A percentile compares a stretch with the other conserved stretches of the same genome.
Evolutionary conservation across 2,797 vertebrate genomes (phyloP).

Genomic region (Petrocephalus sullivani): DNA sequence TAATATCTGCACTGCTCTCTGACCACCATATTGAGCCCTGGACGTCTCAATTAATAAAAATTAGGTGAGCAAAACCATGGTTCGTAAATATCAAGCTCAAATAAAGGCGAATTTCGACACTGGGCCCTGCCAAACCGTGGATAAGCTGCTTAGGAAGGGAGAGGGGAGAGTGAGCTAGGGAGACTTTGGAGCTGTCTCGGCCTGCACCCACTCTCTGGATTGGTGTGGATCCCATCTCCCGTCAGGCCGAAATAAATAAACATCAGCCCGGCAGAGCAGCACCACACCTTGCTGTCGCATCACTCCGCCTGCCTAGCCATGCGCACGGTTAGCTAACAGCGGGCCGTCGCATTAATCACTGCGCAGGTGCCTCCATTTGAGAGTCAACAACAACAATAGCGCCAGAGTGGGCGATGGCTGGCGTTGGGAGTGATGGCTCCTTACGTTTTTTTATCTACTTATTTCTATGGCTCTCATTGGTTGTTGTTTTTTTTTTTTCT

Average conservation of each 20-base stretch:
- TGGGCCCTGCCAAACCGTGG: background rate
- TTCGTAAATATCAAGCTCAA: background rate
- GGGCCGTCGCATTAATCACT: background rate
- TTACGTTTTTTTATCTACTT: background rate
- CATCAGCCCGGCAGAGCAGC: background rate
- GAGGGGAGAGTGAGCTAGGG: background rate
- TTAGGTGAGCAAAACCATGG: background rate
- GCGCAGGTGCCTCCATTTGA: background rate
- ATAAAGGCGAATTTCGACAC: background rate
- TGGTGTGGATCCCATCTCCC: background rate
- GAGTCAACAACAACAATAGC: background rate
- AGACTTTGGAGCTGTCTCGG: background rate
- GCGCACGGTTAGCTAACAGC: background rate
- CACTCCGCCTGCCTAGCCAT: background rate
- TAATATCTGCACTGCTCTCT: too few species aligned
- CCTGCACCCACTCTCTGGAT: background rate
- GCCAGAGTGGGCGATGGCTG: background rate
- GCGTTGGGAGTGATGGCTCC: background rate
- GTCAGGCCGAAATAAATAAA: conserved; percentile 17
- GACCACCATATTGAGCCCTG: background rate
- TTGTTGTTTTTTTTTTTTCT: background rate
- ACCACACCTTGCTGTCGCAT: background rate
- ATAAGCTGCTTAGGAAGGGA: background rate
- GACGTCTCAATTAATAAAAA: background rate
- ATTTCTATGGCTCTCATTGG: background rate